Conservation (phyloP, 53 echinoderm and acorn worm species). For the Paracentrotus lividus region DNA sequence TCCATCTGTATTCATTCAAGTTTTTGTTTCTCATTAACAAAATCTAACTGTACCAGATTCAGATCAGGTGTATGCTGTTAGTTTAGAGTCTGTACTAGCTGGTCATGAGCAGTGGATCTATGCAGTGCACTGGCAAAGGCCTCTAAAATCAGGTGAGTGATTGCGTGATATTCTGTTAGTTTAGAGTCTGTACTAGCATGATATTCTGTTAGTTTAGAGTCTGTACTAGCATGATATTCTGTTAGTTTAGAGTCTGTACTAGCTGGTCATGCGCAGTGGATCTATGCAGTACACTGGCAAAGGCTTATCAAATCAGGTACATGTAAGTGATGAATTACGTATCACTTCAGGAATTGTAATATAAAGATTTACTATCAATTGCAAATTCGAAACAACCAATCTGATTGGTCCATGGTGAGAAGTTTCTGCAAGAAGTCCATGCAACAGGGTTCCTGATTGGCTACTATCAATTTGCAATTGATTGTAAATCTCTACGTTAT, state of each 20-base stretch:
- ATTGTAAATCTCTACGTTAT: too few relatives aligned
- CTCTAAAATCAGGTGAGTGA: slow-evolving; percentile 78
- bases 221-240: slow-evolving; percentile 72
- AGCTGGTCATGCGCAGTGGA: slow-evolving; percentile 97
- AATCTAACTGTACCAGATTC: slow-evolving; percentile 37
- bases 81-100: slow-evolving; percentile 87
- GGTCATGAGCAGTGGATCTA: slow-evolving; percentile 99
- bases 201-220: slow-evolving; percentile 66
- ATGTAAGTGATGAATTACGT: too few relatives aligned
- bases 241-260: slow-evolving; percentile 85
- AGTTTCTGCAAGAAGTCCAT: too few relatives aligned
- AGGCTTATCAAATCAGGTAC: slow-evolving; percentile 81
- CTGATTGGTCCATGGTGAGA: too few relatives aligned
- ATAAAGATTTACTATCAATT: too few relatives aligned
- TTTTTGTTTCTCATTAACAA: background rate
- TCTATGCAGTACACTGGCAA: slow-evolving; percentile 96
- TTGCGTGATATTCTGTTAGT: background rate
- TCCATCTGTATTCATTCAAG: background rate
- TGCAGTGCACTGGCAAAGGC: slow-evolving; percentile 91
- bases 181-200: too few relatives aligned
- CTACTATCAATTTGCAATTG: too few relatives aligned
- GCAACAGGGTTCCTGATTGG: too few relatives aligned
- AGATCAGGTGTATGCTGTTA: slow-evolving; percentile 71
- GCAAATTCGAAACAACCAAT: too few relatives aligned
- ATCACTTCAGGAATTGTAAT: too few relatives aligned